Evolutionary conservation across 2,113 vertebrate genomes (phyloP).

Genomic region (Pterocles burchelli): DNA sequence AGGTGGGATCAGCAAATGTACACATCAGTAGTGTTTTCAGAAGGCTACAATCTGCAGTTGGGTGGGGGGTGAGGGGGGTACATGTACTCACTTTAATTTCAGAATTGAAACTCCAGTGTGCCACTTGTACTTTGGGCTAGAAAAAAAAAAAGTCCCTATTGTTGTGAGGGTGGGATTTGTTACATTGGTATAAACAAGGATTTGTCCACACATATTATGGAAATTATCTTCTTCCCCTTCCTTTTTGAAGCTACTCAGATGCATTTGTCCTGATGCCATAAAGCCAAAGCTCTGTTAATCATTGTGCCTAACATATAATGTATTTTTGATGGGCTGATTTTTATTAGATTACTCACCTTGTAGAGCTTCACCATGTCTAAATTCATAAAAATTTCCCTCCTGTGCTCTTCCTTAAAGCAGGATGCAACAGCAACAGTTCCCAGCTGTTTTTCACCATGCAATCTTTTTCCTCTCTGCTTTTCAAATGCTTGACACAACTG

Average conservation of each 20-base stretch:
- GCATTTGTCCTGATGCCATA: neutral
- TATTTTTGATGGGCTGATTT: neutral
- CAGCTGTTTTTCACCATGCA: neutral
- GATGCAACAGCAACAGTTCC: neutral
- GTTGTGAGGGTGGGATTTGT: neutral
- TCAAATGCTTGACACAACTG: conserved; percentile 45
- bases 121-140: neutral
- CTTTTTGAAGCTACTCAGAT: neutral
- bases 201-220: neutral
- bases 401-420: neutral
- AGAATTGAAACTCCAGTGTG: neutral
- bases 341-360: neutral
- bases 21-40: neutral
- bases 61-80: no score
- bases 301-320: neutral
- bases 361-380: neutral
- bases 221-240: neutral
- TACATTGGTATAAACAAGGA: neutral
- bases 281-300: neutral
- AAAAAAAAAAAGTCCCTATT: neutral
- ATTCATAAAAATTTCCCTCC: neutral
- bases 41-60: neutral
- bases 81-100: neutral
- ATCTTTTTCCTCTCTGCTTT: conserved; percentile 15
- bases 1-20: neutral